Evolutionary conservation across 1,140 invertebrate genomes (phyloP).

Genomic region (Hycleus cichorii): DNA sequence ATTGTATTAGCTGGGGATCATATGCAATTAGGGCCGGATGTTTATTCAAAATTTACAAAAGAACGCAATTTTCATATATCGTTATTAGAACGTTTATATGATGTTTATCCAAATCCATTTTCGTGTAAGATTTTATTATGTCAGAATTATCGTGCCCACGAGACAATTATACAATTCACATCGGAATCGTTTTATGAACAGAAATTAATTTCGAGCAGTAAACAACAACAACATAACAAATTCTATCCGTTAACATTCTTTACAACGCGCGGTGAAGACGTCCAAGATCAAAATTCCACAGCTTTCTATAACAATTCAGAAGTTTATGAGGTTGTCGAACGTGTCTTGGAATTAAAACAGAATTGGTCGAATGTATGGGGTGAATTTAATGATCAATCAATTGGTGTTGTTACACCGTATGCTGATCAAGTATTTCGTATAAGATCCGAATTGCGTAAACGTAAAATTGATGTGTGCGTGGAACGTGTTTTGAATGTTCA

Average conservation of each 20-base stretch:
- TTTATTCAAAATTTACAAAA: constrained; percentile 72
- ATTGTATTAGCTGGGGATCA: constrained; percentile 83
- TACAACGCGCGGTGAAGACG: constrained; percentile 69
- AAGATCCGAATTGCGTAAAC: constrained; percentile 64
- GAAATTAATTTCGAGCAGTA: constrained; percentile 62
- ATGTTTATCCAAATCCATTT: constrained; percentile 65
- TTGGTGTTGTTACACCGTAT: constrained; percentile 81
- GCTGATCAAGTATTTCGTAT: constrained; percentile 77
- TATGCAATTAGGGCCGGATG: constrained; percentile 78
- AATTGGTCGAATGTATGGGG: constrained; percentile 73
- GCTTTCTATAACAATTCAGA: constrained; percentile 81
- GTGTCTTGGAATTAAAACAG: constrained; percentile 59
- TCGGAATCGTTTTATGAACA: constrained; percentile 79
- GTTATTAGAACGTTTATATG: constrained; percentile 72
- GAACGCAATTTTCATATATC: constrained; percentile 72
- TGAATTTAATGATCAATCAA: constrained; percentile 62
- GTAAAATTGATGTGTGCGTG: constrained; percentile 70
- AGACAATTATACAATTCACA: constrained; percentile 73
- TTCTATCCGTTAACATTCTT: constrained; percentile 77
- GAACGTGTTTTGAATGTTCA: constrained; percentile 84
- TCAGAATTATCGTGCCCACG: constrained; percentile 81
- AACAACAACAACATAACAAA: constrained; percentile 56
- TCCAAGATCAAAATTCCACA: constrained; percentile 72
- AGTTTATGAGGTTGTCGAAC: constrained; percentile 70
- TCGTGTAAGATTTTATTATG: constrained; percentile 76